Conservation (phyloP, 2,888 invertebrate genomes). For the Nemurella pictetii region DNA sequence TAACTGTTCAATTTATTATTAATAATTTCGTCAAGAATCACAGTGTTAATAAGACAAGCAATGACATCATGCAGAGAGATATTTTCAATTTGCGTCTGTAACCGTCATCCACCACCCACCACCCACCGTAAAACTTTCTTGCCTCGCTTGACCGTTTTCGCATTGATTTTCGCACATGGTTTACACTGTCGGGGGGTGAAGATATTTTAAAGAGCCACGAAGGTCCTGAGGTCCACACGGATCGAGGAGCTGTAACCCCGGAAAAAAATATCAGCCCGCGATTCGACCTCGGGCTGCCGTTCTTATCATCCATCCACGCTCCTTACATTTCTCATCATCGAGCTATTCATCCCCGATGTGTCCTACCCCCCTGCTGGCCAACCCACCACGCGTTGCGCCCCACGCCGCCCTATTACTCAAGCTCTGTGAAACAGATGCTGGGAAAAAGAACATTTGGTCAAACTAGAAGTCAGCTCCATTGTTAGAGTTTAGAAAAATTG, state of each 20-base stretch:
- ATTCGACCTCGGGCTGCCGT: background rate
- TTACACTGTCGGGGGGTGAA: background rate
- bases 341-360: slow-evolving; percentile 1
- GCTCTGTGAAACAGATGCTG: background rate
- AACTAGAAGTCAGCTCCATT: background rate
- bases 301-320: slow-evolving; percentile 22
- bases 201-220: background rate
- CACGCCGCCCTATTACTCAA: slow-evolving; percentile 4
- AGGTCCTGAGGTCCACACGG: background rate
- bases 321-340: slow-evolving; percentile 24
- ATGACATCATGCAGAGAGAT: no score
- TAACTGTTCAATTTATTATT: background rate
- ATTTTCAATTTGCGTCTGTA: no score
- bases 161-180: background rate
- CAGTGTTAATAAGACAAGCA: no score
- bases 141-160: no score
- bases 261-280: background rate
- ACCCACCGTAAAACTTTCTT: no score
- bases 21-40: background rate
- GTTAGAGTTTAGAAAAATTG: background rate
- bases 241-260: background rate
- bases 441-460: slow-evolving; percentile 7
- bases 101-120: no score
- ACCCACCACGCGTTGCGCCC: background rate
- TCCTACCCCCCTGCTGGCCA: background rate